These are phyloP conservation scores for Ormyrus pomaceus DNA, from an alignment of 2,888 invertebrate genomes.

Conservation along the genomic window DNA sequence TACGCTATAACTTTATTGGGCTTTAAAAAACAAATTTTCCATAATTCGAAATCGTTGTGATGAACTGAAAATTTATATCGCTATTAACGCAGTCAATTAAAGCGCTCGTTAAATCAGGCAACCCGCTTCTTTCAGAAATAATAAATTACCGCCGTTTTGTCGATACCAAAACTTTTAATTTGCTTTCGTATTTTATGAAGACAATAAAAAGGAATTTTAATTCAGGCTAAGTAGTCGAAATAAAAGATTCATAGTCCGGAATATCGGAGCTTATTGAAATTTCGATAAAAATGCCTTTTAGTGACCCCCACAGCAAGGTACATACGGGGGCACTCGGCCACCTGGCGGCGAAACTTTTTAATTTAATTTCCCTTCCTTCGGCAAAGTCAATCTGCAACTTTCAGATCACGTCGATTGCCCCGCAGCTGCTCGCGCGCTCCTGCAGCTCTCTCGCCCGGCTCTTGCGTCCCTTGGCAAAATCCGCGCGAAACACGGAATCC, in stretches of 20 bases:
- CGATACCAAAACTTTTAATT: too few relatives aligned
- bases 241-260: background rate
- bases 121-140: too few relatives aligned
- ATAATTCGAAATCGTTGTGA: too few relatives aligned
- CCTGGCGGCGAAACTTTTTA: slow-evolving; percentile 28
- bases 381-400: slow-evolving; percentile 33
- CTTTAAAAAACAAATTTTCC: too few relatives aligned
- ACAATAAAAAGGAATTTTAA: background rate
- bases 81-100: too few relatives aligned
- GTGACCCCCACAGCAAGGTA: background rate
- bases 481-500: slow-evolving; percentile 54
- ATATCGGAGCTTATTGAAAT: background rate
- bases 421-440: background rate
- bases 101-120: too few relatives aligned
- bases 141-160: too few relatives aligned
- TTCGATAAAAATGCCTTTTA: slow-evolving; percentile 11
- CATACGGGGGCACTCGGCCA: background rate
- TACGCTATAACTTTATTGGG: too few relatives aligned
- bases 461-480: background rate
- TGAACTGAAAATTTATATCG: too few relatives aligned
- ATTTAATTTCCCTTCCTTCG: slow-evolving; percentile 30
- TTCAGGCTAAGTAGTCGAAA: background rate
- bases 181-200: background rate
- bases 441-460: background rate
- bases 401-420: slow-evolving; percentile 6